Conservation (phyloP, 2,113 vertebrate genomes). For the Takifugu bimaculatus region DNA sequence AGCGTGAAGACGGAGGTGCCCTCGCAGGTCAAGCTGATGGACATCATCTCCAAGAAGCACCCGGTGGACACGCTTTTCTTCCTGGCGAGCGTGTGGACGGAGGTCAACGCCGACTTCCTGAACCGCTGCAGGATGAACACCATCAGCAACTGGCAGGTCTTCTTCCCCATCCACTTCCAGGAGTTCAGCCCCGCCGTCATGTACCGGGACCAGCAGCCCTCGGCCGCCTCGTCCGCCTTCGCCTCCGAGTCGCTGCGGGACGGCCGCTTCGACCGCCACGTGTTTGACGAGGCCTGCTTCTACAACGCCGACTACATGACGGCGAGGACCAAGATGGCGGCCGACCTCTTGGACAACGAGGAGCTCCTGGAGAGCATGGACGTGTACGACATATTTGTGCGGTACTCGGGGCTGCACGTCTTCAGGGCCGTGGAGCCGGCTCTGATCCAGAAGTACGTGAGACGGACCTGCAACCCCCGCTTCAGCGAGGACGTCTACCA, state of each 20-base stretch:
- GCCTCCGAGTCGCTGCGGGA: slow-evolving; percentile 75
- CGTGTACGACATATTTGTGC: slow-evolving; percentile 92
- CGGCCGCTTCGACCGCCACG: slow-evolving; percentile 88
- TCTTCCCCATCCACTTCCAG: slow-evolving; percentile 95
- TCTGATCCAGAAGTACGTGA: slow-evolving; percentile 86
- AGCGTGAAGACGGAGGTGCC: slow-evolving; percentile 91
- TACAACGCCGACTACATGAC: slow-evolving; percentile 96
- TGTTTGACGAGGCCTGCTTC: slow-evolving; percentile 93
- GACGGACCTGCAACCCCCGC: slow-evolving; percentile 84
- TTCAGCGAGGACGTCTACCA: slow-evolving; percentile 94
- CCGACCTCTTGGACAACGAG: slow-evolving; percentile 85
- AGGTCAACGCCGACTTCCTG: slow-evolving; percentile 87
- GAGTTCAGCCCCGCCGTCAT: slow-evolving; percentile 86
- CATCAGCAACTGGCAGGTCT: slow-evolving; percentile 95
- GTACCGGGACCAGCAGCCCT: slow-evolving; percentile 78
- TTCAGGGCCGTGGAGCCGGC: slow-evolving; percentile 94
- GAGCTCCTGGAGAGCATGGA: slow-evolving; percentile 92
- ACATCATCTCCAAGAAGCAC: slow-evolving; percentile 96
- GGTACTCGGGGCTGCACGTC: slow-evolving; percentile 89
- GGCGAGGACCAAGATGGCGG: slow-evolving; percentile 85
- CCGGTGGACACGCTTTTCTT: slow-evolving; percentile 94
- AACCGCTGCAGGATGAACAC: slow-evolving; percentile 96
- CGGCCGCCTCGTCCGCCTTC: slow-evolving; percentile 70
- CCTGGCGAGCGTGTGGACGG: slow-evolving; percentile 85
- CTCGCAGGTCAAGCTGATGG: slow-evolving; percentile 94